Base-by-base conservation (phyloP, 2,888 invertebrate species). In the Clusia tigrina region DNA sequence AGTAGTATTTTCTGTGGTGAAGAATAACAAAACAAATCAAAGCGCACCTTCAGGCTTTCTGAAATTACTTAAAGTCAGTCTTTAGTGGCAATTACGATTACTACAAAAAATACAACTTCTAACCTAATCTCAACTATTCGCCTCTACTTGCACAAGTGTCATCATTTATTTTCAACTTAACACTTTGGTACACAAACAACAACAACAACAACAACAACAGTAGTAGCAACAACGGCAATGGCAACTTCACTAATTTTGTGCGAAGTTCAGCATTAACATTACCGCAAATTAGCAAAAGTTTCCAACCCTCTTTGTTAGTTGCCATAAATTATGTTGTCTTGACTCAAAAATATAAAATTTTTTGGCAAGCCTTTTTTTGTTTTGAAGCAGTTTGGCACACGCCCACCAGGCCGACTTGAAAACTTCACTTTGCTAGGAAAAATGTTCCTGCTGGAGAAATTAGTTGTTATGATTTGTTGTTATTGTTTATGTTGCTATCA, bases 271-370 rank as follows among this genome's bases (percentile, higher is more conserved):
- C 75, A 75, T 46, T 77, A 75, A 77, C 77, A 81, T 79, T 80
- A 82, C 82, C 82, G 78, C 82, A 82, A 82, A 82, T 82, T 82
- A 81, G 81, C 80, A 80, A 82, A 82, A 82, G 74, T 82, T 82
- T 74, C 66, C 46, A 46, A 52, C 57, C 23, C 57, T 61, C 22
- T 52, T 46, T 58, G 55, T 64, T 60, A 58, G 59, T 52, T 63
- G 64, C 58, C 70, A 67, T 69, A 70, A 70, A 70, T 69, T 67
- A 67, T 70, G 63, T 68, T 69, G 67, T 62, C 65, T 67, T 67
- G 22, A 48, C 48, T 48, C 48, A 2, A 15, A 20, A 48, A 20
- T 20, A 3, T 5, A 9, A 6, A 20, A 48, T 48, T 48, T 48
- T 48, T 48, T 48, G 18, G 48, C 18, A 48, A 20, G 20, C 2